A percentile compares a stretch with the other conserved stretches of the same genome.
Conservation (phyloP, 2,797 vertebrate genomes). For the Threskiornis aethiopicus region DNA sequence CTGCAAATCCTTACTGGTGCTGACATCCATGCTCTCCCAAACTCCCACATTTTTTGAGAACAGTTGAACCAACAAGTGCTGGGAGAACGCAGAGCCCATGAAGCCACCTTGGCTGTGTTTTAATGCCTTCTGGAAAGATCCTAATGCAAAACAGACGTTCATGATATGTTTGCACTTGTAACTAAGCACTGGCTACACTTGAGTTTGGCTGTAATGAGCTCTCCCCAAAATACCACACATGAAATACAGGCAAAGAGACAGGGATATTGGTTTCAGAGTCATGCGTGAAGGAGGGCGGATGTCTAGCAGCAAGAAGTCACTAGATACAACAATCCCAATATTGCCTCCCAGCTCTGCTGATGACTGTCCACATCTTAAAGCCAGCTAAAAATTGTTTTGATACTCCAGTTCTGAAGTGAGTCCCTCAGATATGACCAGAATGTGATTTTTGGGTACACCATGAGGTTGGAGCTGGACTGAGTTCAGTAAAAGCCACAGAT, state of each 20-base stretch:
- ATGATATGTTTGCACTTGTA: slow-evolving; percentile 11
- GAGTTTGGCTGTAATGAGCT: slow-evolving; percentile 11
- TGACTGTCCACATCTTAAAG: background rate
- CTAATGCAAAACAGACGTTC: slow-evolving; percentile 12
- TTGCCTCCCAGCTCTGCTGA: background rate
- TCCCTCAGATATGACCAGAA: background rate
- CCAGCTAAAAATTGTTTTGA: background rate
- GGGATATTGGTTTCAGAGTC: background rate
- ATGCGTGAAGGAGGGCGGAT: background rate
- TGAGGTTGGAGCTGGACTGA: background rate
- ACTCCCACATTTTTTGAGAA: background rate
- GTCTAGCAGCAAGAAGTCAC: background rate
- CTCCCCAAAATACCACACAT: background rate
- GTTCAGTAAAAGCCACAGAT: background rate
- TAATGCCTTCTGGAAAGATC: slow-evolving; percentile 29
- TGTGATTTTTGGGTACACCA: background rate
- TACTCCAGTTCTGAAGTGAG: background rate
- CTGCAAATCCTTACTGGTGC: slow-evolving; percentile 8
- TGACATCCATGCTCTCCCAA: background rate
- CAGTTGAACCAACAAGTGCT: background rate
- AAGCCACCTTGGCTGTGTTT: slow-evolving; percentile 8
- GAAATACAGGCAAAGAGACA: background rate
- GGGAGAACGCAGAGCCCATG: background rate
- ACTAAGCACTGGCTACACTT: background rate
- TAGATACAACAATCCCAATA: background rate